Evolutionary conservation across 2,113 vertebrate genomes (phyloP), one percentile per base, ranked within the genome.

Genomic region (Pseudorasbora parva): DNA sequence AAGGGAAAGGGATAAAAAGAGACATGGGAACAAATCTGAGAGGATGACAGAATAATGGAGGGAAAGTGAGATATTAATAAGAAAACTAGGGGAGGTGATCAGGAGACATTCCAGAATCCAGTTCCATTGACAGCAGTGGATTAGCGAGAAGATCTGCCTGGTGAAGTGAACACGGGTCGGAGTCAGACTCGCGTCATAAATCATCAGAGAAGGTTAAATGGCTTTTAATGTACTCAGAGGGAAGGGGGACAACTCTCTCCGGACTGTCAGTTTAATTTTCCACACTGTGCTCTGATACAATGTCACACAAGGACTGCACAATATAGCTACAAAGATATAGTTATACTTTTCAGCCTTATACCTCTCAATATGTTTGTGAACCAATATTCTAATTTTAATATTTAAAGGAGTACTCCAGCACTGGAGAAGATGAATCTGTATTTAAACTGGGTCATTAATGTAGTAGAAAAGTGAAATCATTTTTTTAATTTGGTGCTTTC

Each of bases 191-290:
- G 66, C 85, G 86, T 74, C 88, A 91, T 93, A 93, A 94, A 94
- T 94, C 93, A 93, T 86, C 37, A 64, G 83, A 92, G 82, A 87
- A 88, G 86, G 87, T 91, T 92, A 89, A 92, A 89, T 30, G 81
- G 89, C 87, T 86, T 83, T 83, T 91, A 89, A 87, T 90, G 89
- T 90, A 90, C 84, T 78, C 83, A 27, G 27, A 45, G 27, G 86
- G 37, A 54, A 54, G 72, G 81, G 74, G 66, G 11, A 51, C 54
- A 23, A 30, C 57, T 78, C 41, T 62, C 73, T 80, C 47, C 19
- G 59, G 84, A 76, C 83, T 60, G 78, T 72, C 12, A 57, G 78
- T 66, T 84, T 81, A n/a, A 57, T 49, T 84, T 73, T 80, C 51
- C 71, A 71, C 14, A n/a, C 41, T 2, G 45, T 68, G 41, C 11